Base-by-base conservation (phyloP, 2,888 invertebrate genomes). In the Dascillus cervinus region DNA sequence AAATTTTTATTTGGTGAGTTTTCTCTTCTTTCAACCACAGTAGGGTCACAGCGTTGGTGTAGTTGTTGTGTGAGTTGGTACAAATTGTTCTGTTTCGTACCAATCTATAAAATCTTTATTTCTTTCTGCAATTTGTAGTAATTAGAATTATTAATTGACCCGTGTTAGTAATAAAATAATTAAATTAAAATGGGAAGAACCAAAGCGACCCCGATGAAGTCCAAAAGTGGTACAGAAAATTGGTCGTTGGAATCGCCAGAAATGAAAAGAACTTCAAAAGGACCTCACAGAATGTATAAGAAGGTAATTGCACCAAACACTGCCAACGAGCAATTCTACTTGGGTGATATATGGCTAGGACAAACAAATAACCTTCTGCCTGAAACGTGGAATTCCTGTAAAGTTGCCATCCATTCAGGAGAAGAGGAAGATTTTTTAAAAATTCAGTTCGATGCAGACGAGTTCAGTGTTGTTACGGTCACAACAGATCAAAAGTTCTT, bases 311-410 rank as follows among this genome's bases (percentile, higher is more conserved):
- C 10, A 10, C 27, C 27, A 27, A 27, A 27, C n/a, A 17, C 14
- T 9, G 9, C 8, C 2, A 30, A 24, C 11, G 21, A 33, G 22
- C 22, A 34, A 11, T 36, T 37, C 29, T 43, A 32, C 22, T 34
- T 50, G 9, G 60, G 58, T 9, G 46, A 52, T 28, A 25, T 60
- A 17, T 31, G 41, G 20, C 31, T 61, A 31, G 61, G 62, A 3
- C 42, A 31, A 13, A 55, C 54, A n/a, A 37, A 46, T 32, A 58
- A 57, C 39, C 30, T 47, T 25, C 36, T 58, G 13, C 60, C 62
- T 4, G 34, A 42, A 5, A 31, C 37, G 10, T 57, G 53, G 44
- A 31, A 34, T 10, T 40, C 38, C 12, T 57, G 57, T 36, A 54
- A 43, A 39, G 41, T 55, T 10, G 34, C 39, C 20, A 47, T 51